Base-by-base conservation (phyloP, 2,113 vertebrate species). In the Tor tambroides region DNA sequence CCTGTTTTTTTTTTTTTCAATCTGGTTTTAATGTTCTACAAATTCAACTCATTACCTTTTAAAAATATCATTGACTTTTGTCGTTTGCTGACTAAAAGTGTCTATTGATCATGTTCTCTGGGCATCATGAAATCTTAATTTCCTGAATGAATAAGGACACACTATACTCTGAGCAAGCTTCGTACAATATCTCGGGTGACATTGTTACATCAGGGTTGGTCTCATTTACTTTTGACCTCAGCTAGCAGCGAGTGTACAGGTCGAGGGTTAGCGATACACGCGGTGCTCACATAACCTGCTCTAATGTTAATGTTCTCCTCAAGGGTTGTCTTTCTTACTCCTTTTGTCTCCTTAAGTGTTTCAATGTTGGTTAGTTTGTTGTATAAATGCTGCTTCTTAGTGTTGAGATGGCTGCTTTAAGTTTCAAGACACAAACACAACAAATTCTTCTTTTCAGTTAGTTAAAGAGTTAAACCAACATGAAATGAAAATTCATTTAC, bases 101-200 rank as follows among this genome's bases (percentile, higher is more conserved):
- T 14, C 28, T 51, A 54, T 78, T 10, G 76, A 49, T 78, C 28
- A 12, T 30, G 38, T 82, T 82, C 61, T 67, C n/a, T 23, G 56
- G 26, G 8, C 59, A 65, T 82, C 80, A 82, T 82, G 41, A 82
- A 82, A 82, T 67, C 26, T 86, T 79, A 71, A 86, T 80, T 32
- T 71, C 21, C 46, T 72, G 43, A 28, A 38, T 26, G 21, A 35
- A 43, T 81, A 83, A 80, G 46, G 46, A 86, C 85, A 46, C 17
- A 32, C 3, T 86, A 51, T 54, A 86, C 76, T 51, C 26, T 5
- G 30, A 69, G 38, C 75, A 46, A 71, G 61, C 61, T 69, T 72
- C 28, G 15, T 88, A 81, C 86, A 89, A 87, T 91, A 86, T 86
- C 84, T 92, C 91, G 91, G 89, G 86, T 93, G 92, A 72, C 77